Conservation (phyloP, 2,797 vertebrate genomes). For the Trematomus bernacchii region DNA sequence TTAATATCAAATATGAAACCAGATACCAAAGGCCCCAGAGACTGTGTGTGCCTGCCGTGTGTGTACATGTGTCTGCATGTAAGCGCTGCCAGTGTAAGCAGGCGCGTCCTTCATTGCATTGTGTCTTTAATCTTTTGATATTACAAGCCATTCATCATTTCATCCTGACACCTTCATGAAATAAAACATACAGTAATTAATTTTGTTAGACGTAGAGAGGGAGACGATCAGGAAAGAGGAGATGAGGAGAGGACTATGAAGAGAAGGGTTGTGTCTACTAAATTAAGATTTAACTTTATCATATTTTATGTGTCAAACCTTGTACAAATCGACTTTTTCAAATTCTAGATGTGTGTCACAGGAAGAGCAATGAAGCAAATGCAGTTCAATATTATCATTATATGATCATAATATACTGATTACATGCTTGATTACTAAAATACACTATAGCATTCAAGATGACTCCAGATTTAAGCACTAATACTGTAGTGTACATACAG, state of each 20-base stretch:
- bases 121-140: slow-evolving; percentile 86
- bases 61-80: slow-evolving; percentile 66
- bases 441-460: slow-evolving; percentile 54
- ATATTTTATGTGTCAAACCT: slow-evolving; percentile 68
- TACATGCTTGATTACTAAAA: slow-evolving; percentile 74
- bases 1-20: slow-evolving; percentile 84
- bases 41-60: slow-evolving; percentile 51
- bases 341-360: slow-evolving; percentile 81
- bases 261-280: slow-evolving; percentile 43
- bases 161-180: slow-evolving; percentile 87
- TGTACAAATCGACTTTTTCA: slow-evolving; percentile 62
- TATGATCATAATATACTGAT: slow-evolving; percentile 80
- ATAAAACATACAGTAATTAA: slow-evolving; percentile 92
- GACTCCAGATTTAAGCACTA: slow-evolving; percentile 29
- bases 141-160: slow-evolving; percentile 92
- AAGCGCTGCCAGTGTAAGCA: slow-evolving; percentile 68
- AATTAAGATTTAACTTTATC: slow-evolving; percentile 70
- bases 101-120: slow-evolving; percentile 75
- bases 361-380: slow-evolving; percentile 50
- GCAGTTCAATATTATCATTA: slow-evolving; percentile 38
- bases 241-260: slow-evolving; percentile 47
- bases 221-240: slow-evolving; percentile 43
- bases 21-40: slow-evolving; percentile 82
- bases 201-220: slow-evolving; percentile 82
- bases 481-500: slow-evolving; percentile 26